Evolutionary conservation across 2,113 vertebrate species (phyloP).

Genomic region (Misgurnus mizolepis): DNA sequence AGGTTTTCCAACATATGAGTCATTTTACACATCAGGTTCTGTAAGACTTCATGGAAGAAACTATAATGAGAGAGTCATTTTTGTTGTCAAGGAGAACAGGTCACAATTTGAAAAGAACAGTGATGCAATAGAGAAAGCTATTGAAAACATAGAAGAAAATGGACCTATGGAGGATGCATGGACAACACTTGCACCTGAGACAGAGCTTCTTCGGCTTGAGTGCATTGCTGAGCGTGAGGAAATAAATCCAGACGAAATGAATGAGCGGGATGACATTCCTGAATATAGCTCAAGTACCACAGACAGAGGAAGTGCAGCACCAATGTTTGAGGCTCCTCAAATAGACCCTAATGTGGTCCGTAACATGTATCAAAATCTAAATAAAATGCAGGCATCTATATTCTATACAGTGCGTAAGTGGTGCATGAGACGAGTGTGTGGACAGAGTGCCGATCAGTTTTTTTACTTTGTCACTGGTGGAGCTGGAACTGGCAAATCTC

Average conservation of each 20-base stretch:
- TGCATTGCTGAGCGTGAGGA: too few species aligned
- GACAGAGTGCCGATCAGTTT: not conserved
- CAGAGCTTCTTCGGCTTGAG: too few species aligned
- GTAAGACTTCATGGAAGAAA: too few species aligned
- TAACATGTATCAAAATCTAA: not conserved
- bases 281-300: not conserved
- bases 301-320: not conserved
- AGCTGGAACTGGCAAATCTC: conserved; percentile 47
- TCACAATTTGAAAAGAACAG: too few species aligned
- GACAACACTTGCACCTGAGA: too few species aligned
- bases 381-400: not conserved
- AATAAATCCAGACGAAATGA: not conserved
- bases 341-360: not conserved
- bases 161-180: too few species aligned
- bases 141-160: too few species aligned
- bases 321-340: not conserved
- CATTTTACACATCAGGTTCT: conserved; percentile 7
- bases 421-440: not conserved
- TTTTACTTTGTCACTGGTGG: conserved; percentile 44
- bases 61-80: too few species aligned
- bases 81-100: too few species aligned
- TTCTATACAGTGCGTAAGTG: not conserved
- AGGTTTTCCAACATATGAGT: not conserved
- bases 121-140: too few species aligned
- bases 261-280: not conserved